Percentiles rank a stretch among this genome's conserved stretches.
These are phyloP conservation scores for Manis crassicaudata DNA, from an alignment of 2,797 vertebrate species.

Conservation along the genomic window DNA sequence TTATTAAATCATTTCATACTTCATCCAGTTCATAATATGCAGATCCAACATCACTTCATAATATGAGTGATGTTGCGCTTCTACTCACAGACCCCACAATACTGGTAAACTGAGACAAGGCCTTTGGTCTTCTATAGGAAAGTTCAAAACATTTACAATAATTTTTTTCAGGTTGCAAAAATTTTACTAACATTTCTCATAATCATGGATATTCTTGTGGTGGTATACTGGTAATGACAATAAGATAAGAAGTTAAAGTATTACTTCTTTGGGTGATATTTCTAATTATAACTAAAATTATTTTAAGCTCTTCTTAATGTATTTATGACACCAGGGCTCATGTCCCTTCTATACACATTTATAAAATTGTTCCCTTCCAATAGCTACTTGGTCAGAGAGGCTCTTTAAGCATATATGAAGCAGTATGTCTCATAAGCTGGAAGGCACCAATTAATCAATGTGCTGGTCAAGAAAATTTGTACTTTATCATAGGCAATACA, in stretches of 20 bases:
- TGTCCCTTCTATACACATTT: neutral
- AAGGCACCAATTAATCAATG: neutral
- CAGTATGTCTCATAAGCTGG: neutral
- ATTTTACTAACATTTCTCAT: constrained; percentile 24
- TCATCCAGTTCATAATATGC: neutral
- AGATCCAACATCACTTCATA: neutral
- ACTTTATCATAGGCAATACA: neutral
- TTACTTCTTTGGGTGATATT: neutral
- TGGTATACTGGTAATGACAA: neutral
- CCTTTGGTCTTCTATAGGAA: neutral
- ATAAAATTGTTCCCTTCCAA: neutral
- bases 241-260: neutral
- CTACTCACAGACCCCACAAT: neutral
- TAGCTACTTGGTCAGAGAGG: neutral
- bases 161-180: constrained; percentile 9
- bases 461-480: neutral
- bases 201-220: constrained; percentile 3
- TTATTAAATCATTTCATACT: constrained; percentile 45
- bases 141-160: constrained; percentile 33
- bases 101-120: constrained; percentile 11
- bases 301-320: constrained; percentile 31
- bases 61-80: neutral
- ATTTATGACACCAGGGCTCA: neutral
- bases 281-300: constrained; percentile 50
- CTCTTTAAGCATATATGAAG: constrained; percentile 31